Conservation (phyloP, 2,888 invertebrate species). For the Xanthia icteritia region DNA sequence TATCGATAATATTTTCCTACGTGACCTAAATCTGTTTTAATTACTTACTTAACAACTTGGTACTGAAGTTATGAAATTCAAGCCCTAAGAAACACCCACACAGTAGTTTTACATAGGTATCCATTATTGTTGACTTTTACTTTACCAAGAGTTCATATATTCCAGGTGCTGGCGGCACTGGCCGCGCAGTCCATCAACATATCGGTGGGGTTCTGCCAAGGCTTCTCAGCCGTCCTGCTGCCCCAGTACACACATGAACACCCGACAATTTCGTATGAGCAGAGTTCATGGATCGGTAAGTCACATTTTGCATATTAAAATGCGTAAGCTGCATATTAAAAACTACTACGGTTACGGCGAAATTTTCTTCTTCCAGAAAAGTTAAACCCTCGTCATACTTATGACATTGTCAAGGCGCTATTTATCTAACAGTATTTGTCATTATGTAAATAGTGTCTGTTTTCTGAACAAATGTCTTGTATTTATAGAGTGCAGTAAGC, state of each 20-base stretch:
- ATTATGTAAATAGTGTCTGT: slow-evolving; percentile 35
- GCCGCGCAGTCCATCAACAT: slow-evolving; percentile 94
- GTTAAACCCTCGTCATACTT: neutral
- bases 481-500: slow-evolving; percentile 20
- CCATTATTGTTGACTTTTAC: neutral
- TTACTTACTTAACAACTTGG: neutral
- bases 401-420: slow-evolving; percentile 13
- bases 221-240: slow-evolving; percentile 93
- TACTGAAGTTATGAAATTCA: neutral
- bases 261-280: slow-evolving; percentile 90
- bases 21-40: neutral
- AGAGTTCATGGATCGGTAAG: slow-evolving; percentile 94
- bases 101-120: neutral
- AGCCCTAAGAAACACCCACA: neutral
- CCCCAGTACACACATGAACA: slow-evolving; percentile 92
- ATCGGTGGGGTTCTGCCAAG: slow-evolving; percentile 94
- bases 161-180: slow-evolving; percentile 92
- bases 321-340: neutral
- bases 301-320: neutral
- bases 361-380: neutral
- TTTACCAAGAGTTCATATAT: slow-evolving; percentile 68
- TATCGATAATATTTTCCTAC: neutral
- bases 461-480: slow-evolving; percentile 17
- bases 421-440: slow-evolving; percentile 23
- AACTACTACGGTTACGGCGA: neutral